Base-by-base conservation (phyloP, 2,888 invertebrate species). In the Phania funesta region DNA sequence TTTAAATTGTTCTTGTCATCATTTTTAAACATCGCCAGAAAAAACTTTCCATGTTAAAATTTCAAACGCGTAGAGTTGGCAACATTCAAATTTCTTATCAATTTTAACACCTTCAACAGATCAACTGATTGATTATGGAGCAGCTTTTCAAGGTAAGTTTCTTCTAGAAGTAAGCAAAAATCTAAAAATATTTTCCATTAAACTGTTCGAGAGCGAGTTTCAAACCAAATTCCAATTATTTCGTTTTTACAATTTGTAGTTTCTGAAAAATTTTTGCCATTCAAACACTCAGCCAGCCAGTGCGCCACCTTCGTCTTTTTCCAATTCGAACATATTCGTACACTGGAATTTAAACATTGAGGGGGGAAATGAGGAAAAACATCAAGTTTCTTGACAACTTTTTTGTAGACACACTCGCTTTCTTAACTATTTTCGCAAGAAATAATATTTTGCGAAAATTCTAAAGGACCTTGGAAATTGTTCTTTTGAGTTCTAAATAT, bases 131-230 rank as follows among this genome's bases (percentile, higher is more conserved):
- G 50, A 79, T 58, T 35, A 79, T 79, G 78, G 58, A 65, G 16
- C 56, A 58, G 9, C 22, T 50, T 73, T 73, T 73, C 38, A 65
- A 79, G 78, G 78, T 79, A 41, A 79, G 58, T 67, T 20, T 20
- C n/a, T n/a, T n/a, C n/a, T n/a, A n/a, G n/a, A n/a, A n/a, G n/a
- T n/a, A n/a, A n/a, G n/a, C n/a, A n/a, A n/a, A n/a, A n/a, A n/a
- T n/a, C n/a, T 8, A 20, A 32, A 32, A 70, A n/a, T 20, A 26
- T 29, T 48, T 32, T 64, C 52, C 52, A 64, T 74, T 52, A 29
- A 44, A 16, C 41, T 62, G 0, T 52, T 52, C 7, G 11, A 50
- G 22, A 52, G 48, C 20, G 46, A 56, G 60, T 60, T 18, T 29
- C 20, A 11, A 60, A 32, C 18, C 54, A 54, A 32, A 64, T 54